Percentiles rank a stretch among this genome's conserved stretches.
These are phyloP conservation scores for Phaonia tiefii DNA, from an alignment of 2,888 invertebrate species.

Conservation along the genomic window DNA sequence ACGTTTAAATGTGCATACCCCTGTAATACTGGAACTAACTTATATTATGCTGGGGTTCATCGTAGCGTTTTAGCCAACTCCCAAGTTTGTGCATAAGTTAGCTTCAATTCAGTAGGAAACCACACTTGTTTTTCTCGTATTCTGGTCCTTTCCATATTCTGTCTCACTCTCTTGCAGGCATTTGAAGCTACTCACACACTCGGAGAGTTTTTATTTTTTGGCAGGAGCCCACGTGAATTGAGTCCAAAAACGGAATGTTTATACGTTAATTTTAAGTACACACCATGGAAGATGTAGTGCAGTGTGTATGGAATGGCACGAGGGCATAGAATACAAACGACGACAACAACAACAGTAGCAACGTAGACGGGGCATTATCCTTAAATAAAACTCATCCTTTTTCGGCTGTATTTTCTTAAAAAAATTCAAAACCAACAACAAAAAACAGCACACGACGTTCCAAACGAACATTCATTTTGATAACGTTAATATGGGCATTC, in stretches of 20 bases:
- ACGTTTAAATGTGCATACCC: not conserved
- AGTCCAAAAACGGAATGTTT: slow-evolving; percentile 74
- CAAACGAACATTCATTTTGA: slow-evolving; percentile 44
- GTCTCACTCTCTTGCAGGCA: not conserved
- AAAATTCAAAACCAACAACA: too few relatives aligned
- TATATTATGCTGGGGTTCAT: not conserved
- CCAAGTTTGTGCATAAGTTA: slow-evolving; percentile 30
- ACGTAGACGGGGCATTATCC: slow-evolving; percentile 51
- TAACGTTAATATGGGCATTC: slow-evolving; percentile 52
- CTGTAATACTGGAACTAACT: not conserved
- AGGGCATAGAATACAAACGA: not conserved
- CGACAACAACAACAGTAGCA: not conserved
- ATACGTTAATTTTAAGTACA: slow-evolving; percentile 61
- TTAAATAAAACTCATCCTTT: slow-evolving; percentile 45
- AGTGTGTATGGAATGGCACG: not conserved
- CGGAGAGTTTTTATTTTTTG: slow-evolving; percentile 69
- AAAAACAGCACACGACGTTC: not conserved
- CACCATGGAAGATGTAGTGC: not conserved
- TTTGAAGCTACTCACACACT: slow-evolving; percentile 6
- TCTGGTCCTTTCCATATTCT: slow-evolving; percentile 1
- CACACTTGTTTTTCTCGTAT: slow-evolving; percentile 41
- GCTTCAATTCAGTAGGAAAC: slow-evolving; percentile 31
- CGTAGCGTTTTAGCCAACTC: slow-evolving; percentile 41
- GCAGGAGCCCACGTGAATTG: slow-evolving; percentile 77
- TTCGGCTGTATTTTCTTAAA: slow-evolving; percentile 36